Conservation (phyloP, 1,140 invertebrate species). For the Stenopsyche tienmushanensis region DNA sequence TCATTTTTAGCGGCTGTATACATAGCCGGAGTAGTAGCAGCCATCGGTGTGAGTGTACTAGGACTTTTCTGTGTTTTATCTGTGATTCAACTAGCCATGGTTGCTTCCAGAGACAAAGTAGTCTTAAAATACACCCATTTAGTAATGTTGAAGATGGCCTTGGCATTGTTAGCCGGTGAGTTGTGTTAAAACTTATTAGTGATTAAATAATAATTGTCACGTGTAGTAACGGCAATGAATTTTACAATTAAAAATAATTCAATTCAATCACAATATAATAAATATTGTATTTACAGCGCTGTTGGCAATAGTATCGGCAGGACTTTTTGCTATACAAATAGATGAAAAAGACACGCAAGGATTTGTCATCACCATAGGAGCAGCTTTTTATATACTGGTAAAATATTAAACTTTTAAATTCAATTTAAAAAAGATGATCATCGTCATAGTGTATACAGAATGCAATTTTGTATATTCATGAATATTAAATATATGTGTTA, state of each 20-base stretch:
- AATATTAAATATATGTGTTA: neutral
- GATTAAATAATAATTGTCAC: neutral
- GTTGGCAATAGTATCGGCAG: constrained; percentile 73
- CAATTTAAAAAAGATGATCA: neutral
- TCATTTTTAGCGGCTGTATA: constrained; percentile 71
- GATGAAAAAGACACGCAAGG: constrained; percentile 70
- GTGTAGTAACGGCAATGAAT: constrained; percentile 4
- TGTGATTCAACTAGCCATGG: constrained; percentile 80
- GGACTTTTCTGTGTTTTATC: constrained; percentile 74
- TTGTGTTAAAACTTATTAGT: constrained; percentile 42
- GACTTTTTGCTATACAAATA: constrained; percentile 78
- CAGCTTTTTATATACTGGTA: constrained; percentile 86
- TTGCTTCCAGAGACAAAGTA: constrained; percentile 76
- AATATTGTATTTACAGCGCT: constrained; percentile 58
- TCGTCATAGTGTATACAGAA: neutral
- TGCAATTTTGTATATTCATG: neutral
- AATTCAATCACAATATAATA: constrained; percentile 1
- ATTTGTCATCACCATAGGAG: constrained; percentile 71
- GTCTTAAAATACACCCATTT: constrained; percentile 72
- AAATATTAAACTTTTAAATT: constrained; percentile 37
- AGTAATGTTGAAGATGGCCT: constrained; percentile 73
- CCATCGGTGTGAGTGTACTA: constrained; percentile 66
- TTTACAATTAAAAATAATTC: constrained; percentile 11
- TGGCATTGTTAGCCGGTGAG: constrained; percentile 76
- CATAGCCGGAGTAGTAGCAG: constrained; percentile 74